phyloP scores from a whole-genome alignment of 2,797 vertebrate genomes.

The Linurgus olivaceus region DNA sequence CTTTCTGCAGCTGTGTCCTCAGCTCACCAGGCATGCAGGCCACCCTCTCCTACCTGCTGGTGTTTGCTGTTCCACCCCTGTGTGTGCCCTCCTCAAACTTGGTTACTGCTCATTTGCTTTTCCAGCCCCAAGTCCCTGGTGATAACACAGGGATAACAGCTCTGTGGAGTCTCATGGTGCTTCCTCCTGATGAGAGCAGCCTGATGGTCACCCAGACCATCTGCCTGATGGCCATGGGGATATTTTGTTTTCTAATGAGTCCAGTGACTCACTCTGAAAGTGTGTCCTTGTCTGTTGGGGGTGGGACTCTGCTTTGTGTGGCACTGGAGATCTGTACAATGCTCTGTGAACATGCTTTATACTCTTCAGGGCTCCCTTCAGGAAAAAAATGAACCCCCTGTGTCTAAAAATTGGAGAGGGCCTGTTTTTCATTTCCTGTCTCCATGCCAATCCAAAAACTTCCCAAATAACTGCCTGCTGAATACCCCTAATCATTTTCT shows the following conservation, averaged over 20 bases:
- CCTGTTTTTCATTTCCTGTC: neutral
- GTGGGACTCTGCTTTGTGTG: neutral
- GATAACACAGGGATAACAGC: neutral
- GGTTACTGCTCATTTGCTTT: neutral
- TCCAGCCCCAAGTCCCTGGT: neutral
- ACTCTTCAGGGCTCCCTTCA: neutral
- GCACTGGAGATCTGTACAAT: neutral
- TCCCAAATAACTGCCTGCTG: neutral
- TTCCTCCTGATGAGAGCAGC: neutral
- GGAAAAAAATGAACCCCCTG: neutral
- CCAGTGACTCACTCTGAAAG: neutral
- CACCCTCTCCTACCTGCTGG: neutral
- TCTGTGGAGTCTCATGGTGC: neutral
- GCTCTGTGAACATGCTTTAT: neutral
- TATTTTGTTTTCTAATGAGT: neutral
- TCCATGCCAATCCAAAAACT: neutral
- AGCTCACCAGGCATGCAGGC: neutral
- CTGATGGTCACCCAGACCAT: neutral
- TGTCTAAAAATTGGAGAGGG: neutral
- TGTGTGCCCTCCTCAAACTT: neutral
- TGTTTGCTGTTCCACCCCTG: neutral
- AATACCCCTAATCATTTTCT: neutral
- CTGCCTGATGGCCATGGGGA: neutral
- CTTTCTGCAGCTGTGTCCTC: neutral
- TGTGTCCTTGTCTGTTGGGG: neutral